Evolutionary conservation across 1,140 invertebrate species (phyloP).

Genomic region (Mya arenaria): DNA sequence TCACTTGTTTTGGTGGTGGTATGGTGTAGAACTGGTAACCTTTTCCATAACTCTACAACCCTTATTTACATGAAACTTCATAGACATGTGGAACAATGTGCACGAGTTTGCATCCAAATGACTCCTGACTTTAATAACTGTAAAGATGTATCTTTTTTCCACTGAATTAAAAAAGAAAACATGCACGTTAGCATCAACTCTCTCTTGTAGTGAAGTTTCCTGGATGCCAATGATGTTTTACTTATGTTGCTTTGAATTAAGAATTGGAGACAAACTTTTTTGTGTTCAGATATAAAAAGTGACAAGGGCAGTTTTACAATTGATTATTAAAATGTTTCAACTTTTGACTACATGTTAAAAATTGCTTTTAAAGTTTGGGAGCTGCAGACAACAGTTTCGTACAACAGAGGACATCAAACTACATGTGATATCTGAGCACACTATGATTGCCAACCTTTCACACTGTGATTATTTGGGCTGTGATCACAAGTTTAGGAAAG

Average conservation of each 20-base stretch:
- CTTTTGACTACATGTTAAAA: not conserved
- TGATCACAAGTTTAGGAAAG: not conserved
- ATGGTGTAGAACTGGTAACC: no score
- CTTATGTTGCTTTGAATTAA: not conserved
- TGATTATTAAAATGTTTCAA: not conserved
- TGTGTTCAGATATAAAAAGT: not conserved
- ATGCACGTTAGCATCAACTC: no score
- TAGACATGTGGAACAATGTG: no score
- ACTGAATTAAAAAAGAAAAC: no score
- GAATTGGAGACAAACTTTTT: not conserved
- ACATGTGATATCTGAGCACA: conserved; percentile 23
- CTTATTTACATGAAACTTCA: no score
- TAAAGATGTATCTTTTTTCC: no score
- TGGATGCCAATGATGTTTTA: not conserved
- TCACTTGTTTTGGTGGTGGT: no score
- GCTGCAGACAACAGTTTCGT: conserved; percentile 5
- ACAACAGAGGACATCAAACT: not conserved
- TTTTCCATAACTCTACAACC: no score
- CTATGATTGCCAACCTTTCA: not conserved
- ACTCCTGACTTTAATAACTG: no score
- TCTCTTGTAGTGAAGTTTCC: not conserved
- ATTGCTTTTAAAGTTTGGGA: not conserved
- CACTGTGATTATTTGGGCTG: conserved; percentile 1
- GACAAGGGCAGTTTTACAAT: not conserved
- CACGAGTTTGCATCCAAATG: no score